Evolutionary conservation across 2,113 vertebrate species (phyloP).

Genomic region (Apteryx mantelli): DNA sequence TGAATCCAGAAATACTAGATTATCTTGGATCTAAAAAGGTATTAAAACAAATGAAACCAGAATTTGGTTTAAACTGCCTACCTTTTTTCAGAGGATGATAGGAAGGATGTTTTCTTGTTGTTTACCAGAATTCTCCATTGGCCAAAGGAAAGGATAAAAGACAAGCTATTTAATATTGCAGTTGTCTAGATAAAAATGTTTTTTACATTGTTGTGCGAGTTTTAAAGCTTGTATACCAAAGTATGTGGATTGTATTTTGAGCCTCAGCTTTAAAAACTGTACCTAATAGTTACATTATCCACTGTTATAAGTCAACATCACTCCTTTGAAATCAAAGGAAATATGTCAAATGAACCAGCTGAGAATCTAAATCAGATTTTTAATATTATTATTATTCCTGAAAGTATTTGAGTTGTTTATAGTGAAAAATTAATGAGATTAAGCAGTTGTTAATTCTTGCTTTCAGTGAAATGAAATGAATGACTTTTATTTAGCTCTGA

Average conservation of each 20-base stretch:
- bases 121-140: not conserved
- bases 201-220: not conserved
- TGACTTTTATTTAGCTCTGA: not conserved
- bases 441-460: not conserved
- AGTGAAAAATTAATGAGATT: not conserved
- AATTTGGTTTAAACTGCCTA: not conserved
- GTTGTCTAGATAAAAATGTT: not conserved
- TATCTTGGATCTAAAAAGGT: not conserved
- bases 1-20: not conserved
- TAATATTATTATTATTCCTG: not conserved
- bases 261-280: not conserved
- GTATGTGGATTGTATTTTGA: not conserved
- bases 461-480: not conserved
- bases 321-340: not conserved
- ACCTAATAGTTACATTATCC: not conserved
- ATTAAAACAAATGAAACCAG: not conserved
- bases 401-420: not conserved
- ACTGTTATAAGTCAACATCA: not conserved
- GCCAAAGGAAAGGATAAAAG: not conserved
- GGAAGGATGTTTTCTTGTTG: not conserved
- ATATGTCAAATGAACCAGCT: not conserved
- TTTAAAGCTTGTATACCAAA: not conserved
- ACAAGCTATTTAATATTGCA: not conserved
- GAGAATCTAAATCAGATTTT: not conserved
- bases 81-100: not conserved